Evolutionary conservation across 2,113 vertebrate species (phyloP).

Genomic region (Vireo altiloquus): DNA sequence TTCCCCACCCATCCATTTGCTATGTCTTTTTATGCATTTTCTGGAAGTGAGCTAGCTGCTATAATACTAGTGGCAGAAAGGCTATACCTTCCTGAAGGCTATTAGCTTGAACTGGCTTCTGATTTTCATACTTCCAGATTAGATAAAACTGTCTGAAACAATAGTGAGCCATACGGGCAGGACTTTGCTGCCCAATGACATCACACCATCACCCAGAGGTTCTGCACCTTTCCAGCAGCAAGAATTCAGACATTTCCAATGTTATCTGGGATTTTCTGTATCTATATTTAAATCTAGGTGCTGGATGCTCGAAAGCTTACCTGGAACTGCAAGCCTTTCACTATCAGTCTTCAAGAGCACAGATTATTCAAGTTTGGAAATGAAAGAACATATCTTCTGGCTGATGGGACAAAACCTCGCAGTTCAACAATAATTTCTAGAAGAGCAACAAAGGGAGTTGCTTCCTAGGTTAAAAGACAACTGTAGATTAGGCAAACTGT

Average conservation of each 20-base stretch:
- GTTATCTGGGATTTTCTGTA: background rate
- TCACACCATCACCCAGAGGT: background rate
- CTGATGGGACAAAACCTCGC: background rate
- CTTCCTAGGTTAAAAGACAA: background rate
- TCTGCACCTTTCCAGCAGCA: background rate
- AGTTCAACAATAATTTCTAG: background rate
- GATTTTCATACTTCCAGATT: background rate
- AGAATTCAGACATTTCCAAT: background rate
- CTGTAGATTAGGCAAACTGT: background rate
- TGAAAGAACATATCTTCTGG: background rate
- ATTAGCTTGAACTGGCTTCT: too few relatives aligned
- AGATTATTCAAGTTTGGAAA: background rate
- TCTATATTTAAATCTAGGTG: background rate
- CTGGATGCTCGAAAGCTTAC: background rate
- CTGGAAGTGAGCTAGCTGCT: too few relatives aligned
- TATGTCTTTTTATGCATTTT: too few relatives aligned
- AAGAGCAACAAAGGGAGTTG: background rate
- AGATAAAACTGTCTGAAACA: background rate
- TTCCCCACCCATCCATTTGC: too few relatives aligned
- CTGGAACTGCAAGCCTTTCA: background rate
- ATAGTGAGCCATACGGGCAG: rapidly evolving
- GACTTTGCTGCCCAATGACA: background rate
- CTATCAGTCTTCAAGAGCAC: background rate
- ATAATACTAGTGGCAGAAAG: too few relatives aligned
- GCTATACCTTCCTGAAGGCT: too few relatives aligned